These are phyloP conservation scores for Agrypnus murinus DNA, from an alignment of 2,888 invertebrate species.

Conservation along the genomic window DNA sequence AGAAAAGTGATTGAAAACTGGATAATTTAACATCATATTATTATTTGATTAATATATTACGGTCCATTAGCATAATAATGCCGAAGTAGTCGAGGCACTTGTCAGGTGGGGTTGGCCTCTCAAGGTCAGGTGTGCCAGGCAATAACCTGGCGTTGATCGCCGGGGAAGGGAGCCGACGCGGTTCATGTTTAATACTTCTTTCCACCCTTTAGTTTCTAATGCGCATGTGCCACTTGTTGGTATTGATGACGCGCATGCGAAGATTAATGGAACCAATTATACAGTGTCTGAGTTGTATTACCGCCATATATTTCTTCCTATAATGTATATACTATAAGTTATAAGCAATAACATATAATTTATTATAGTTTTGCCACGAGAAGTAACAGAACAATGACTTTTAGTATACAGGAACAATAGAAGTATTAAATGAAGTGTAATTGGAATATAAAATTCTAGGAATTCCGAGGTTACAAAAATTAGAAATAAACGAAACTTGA, in stretches of 20 bases:
- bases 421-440: too few relatives aligned
- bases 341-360: conserved; percentile 2
- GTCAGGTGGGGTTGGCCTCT: conserved; percentile 66
- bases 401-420: too few relatives aligned
- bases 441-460: too few relatives aligned
- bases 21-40: neutral
- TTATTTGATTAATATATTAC: conserved; percentile 40
- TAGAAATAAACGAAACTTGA: too few relatives aligned
- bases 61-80: conserved; percentile 50
- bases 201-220: conserved; percentile 29
- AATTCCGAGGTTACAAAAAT: too few relatives aligned
- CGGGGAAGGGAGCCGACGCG: conserved; percentile 53
- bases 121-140: conserved; percentile 67
- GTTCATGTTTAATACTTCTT: conserved; percentile 32
- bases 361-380: conserved; percentile 5
- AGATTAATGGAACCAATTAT: conserved; percentile 2
- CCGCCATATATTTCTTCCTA: conserved; percentile 9
- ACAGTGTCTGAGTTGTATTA: neutral
- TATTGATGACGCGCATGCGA: conserved; percentile 36
- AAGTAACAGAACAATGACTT: neutral
- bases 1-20: neutral
- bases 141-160: conserved; percentile 64
- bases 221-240: conserved; percentile 41
- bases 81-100: conserved; percentile 44
- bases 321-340: conserved; percentile 2